Conservation (phyloP, 2,113 vertebrate species). For the Elgaria multicarinata region DNA sequence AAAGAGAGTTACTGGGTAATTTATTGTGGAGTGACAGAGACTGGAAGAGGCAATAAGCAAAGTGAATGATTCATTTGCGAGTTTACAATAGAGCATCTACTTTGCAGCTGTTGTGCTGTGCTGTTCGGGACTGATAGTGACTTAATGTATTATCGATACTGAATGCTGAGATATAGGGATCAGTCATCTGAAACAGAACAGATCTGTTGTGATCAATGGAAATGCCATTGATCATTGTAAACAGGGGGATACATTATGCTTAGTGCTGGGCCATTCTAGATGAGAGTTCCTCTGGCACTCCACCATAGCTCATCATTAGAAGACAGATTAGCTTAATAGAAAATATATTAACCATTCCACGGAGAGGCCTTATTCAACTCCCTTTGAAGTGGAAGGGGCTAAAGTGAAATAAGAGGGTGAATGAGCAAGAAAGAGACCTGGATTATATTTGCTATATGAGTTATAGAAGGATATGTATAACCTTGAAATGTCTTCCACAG, state of each 20-base stretch:
- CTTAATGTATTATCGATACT: slow-evolving; percentile 62
- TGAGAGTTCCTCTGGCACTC: slow-evolving; percentile 27
- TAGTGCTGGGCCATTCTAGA: slow-evolving; percentile 41
- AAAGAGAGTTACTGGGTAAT: slow-evolving; percentile 67
- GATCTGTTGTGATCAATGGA: slow-evolving; percentile 61
- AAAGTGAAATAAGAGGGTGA: slow-evolving; percentile 36
- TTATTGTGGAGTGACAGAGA: slow-evolving; percentile 59
- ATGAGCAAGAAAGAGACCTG: neutral
- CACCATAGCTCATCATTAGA: slow-evolving; percentile 45
- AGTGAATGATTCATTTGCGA: slow-evolving; percentile 67
- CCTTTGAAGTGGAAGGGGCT: neutral
- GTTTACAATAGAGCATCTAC: slow-evolving; percentile 63
- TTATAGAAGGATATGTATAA: slow-evolving; percentile 40
- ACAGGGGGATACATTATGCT: slow-evolving; percentile 54
- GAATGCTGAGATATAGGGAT: slow-evolving; percentile 61
- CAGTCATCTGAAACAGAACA: slow-evolving; percentile 59
- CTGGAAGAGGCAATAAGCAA: slow-evolving; percentile 68
- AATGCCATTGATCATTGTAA: slow-evolving; percentile 66
- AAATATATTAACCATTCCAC: slow-evolving; percentile 50
- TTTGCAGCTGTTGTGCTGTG: slow-evolving; percentile 51
- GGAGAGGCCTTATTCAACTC: slow-evolving; percentile 38
- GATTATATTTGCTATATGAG: slow-evolving; percentile 34
- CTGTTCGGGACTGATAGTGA: slow-evolving; percentile 50
- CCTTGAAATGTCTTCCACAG: slow-evolving; percentile 22
- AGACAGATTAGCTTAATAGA: slow-evolving; percentile 55